Base-by-base conservation (phyloP, 2,113 vertebrate genomes). In the Mormyrus lacerda region DNA sequence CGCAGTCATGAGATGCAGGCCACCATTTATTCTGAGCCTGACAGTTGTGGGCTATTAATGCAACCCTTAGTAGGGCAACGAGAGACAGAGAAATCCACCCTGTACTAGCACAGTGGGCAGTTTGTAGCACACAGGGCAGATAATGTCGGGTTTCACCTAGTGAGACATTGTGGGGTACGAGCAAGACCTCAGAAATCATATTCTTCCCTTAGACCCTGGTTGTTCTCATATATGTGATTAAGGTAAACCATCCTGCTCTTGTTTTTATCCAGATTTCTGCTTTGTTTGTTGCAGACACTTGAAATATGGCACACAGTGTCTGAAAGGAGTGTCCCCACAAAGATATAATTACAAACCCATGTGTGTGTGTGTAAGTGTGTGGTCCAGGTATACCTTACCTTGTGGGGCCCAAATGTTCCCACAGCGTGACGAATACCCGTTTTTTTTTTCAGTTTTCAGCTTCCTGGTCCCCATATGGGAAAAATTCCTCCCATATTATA, bases 1-100 rank as follows among this genome's bases (percentile, higher is more conserved):
- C 7, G 31, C 17, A 48, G 84, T 86, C 48, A 35, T 69, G 61
- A 69, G 48, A 31, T 50, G 13, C 45, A 31, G 48, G 84, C 84
- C 24, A n/a, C 45, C 6, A 50, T 89, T 79, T 31, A 39, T 50
- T 61, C 73, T 82, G 69, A 51, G 69, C 73, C 88, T 89, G 88
- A 82, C 88, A 89, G 88, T 24, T 82, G 88, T 51, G 48, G 51
- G 76, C 31, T 17, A 89, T 51, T 89, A 82, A 89, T 79, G 73
- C 39, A 82, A 44, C 8, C 88, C 48, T 79, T 89, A 48, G 48
- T 86, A 86, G 47, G 47, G 47, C 24, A 50, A 53, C 45, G 31
- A 48, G 48, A 51, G 84, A 86, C 45, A 11, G 45, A 4, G 45
- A 19, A n/a, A 50, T 48, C 84, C 84, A 86, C 45, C 84, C 45